These are phyloP conservation scores for Bergia sp. DNA, from an alignment of 92 coral and sea anemone species.

Conservation along the genomic window DNA sequence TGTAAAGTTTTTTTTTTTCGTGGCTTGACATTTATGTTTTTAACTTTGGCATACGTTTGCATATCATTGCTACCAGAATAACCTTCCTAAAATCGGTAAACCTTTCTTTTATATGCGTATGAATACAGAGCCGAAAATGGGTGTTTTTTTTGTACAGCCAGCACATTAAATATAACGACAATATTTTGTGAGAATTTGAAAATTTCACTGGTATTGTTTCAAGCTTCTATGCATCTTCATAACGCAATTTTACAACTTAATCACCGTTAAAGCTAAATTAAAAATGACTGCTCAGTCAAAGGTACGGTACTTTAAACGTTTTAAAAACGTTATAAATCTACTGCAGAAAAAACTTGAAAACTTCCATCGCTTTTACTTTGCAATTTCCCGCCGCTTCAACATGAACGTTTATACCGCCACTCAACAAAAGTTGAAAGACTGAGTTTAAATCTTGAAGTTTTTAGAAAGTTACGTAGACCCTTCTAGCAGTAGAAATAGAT, in stretches of 20 bases:
- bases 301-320: too few relatives aligned
- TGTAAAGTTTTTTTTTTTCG: too few relatives aligned
- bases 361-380: not conserved
- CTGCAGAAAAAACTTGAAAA: not conserved
- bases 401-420: not conserved
- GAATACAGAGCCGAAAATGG: too few relatives aligned
- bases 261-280: not conserved
- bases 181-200: too few relatives aligned
- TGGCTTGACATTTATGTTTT: not conserved
- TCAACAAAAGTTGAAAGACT: not conserved
- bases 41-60: not conserved
- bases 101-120: too few relatives aligned
- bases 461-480: too few relatives aligned
- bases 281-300: not conserved
- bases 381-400: too few relatives aligned
- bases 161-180: too few relatives aligned
- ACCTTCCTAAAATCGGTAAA: too few relatives aligned
- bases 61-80: too few relatives aligned
- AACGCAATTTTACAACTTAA: not conserved
- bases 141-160: too few relatives aligned
- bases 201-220: not conserved
- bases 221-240: not conserved
- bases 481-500: not conserved
- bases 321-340: too few relatives aligned
- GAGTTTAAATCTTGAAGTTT: not conserved